These are phyloP conservation scores for Melinaea marsaeus DNA, from an alignment of 2,888 invertebrate species.

Conservation along the genomic window DNA sequence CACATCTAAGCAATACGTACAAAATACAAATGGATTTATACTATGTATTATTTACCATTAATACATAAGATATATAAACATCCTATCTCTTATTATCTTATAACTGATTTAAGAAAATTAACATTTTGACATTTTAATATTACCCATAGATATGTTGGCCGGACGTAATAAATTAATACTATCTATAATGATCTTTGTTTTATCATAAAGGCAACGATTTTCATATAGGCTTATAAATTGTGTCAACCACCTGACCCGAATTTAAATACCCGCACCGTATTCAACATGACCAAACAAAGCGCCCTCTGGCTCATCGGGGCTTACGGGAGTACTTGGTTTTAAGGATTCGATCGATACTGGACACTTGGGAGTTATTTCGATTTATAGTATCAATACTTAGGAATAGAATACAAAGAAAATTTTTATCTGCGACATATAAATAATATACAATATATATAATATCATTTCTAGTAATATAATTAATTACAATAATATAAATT, in stretches of 20 bases:
- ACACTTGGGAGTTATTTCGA: constrained; percentile 13
- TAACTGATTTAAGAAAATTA: no score
- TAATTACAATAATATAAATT: no score
- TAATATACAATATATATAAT: no score
- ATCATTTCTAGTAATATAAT: no score
- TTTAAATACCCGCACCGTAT: constrained; percentile 63
- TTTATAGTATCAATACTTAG: background rate
- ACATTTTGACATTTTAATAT: no score
- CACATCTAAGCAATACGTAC: no score
- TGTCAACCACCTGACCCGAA: constrained; percentile 71
- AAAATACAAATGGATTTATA: no score
- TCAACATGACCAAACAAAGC: constrained; percentile 58
- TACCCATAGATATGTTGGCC: background rate
- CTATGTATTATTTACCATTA: no score
- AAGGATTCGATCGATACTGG: constrained; percentile 34
- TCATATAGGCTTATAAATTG: constrained; percentile 50
- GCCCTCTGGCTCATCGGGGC: constrained; percentile 39
- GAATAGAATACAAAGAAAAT: background rate
- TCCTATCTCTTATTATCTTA: no score
- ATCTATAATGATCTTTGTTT: constrained; percentile 20
- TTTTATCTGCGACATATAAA: constrained; percentile 3
- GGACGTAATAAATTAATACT: background rate
- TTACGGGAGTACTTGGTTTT: constrained; percentile 26
- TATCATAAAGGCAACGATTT: constrained; percentile 42
- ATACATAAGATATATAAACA: no score